Evolutionary conservation across 2,888 invertebrate genomes (phyloP).

Genomic region (Caenorhabditis sp.): DNA sequence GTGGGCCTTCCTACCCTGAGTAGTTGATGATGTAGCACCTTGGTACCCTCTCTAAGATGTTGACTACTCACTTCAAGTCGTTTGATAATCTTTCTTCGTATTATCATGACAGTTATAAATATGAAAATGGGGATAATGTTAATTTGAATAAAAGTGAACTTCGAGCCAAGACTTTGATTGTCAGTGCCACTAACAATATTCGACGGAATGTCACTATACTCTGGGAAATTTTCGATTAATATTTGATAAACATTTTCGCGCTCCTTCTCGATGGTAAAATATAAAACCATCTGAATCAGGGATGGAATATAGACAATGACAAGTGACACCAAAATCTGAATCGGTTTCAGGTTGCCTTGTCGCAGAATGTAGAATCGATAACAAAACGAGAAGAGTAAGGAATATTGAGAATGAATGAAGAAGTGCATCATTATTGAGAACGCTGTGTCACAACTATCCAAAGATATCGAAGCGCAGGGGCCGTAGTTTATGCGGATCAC

Average conservation of each 20-base stretch:
- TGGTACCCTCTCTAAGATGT: too few relatives aligned
- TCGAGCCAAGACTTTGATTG: too few relatives aligned
- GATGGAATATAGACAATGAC: conserved; percentile 13
- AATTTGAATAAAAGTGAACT: too few relatives aligned
- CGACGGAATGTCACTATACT: neutral
- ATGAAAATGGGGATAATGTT: too few relatives aligned
- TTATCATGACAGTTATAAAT: too few relatives aligned
- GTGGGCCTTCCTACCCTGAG: too few relatives aligned
- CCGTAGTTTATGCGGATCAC: neutral
- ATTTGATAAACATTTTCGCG: neutral
- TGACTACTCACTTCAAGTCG: too few relatives aligned
- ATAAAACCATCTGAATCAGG: conserved; percentile 10
- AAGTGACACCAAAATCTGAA: conserved; percentile 10
- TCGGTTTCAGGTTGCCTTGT: conserved; percentile 15
- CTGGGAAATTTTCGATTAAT: neutral
- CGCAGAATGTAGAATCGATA: conserved; percentile 30
- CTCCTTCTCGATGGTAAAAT: neutral
- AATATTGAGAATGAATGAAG: conserved; percentile 28
- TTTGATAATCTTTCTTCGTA: too few relatives aligned
- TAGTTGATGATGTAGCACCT: too few relatives aligned
- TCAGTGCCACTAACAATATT: too few relatives aligned
- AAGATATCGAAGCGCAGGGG: neutral
- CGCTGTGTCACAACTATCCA: neutral
- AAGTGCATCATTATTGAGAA: conserved; percentile 25
- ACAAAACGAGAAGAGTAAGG: conserved; percentile 26